These are phyloP conservation scores for Galendromus occidentalis DNA, from an alignment of 1,140 invertebrate species.

Conservation along the genomic window DNA sequence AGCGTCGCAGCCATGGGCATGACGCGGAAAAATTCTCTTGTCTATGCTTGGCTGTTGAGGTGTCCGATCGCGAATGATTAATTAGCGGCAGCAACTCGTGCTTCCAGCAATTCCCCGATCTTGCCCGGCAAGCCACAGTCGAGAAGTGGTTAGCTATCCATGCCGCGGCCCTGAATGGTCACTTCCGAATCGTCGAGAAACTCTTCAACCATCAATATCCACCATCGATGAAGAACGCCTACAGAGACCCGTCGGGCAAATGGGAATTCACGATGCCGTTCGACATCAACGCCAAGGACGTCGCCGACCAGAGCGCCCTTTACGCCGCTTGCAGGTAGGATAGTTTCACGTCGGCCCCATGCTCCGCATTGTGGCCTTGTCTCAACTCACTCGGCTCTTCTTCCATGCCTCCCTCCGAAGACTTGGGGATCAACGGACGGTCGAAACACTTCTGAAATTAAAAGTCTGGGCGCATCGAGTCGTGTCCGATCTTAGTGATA, in stretches of 20 bases:
- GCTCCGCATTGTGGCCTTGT: not conserved
- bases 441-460: constrained; percentile 54
- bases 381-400: not conserved
- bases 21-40: not conserved
- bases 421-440: constrained; percentile 53
- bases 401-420: constrained; percentile 25
- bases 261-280: constrained; percentile 69
- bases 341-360: not conserved
- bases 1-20: too few relatives aligned
- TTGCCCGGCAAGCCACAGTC: constrained; percentile 52
- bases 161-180: constrained; percentile 70
- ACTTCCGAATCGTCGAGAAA: constrained; percentile 48
- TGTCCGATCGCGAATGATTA: not conserved
- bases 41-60: not conserved
- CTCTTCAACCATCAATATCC: constrained; percentile 67
- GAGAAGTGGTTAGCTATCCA: constrained; percentile 81
- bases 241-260: constrained; percentile 44
- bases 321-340: constrained; percentile 48
- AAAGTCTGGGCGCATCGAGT: constrained; percentile 37
- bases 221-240: constrained; percentile 41
- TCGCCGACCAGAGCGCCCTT: constrained; percentile 64
- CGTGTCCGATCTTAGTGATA: not conserved
- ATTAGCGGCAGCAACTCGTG: not conserved
- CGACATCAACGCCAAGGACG: constrained; percentile 71
- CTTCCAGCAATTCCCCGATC: constrained; percentile 38